Evolutionary conservation across 2,888 invertebrate genomes (phyloP).

Genomic region (Pilophorus perplexus): DNA sequence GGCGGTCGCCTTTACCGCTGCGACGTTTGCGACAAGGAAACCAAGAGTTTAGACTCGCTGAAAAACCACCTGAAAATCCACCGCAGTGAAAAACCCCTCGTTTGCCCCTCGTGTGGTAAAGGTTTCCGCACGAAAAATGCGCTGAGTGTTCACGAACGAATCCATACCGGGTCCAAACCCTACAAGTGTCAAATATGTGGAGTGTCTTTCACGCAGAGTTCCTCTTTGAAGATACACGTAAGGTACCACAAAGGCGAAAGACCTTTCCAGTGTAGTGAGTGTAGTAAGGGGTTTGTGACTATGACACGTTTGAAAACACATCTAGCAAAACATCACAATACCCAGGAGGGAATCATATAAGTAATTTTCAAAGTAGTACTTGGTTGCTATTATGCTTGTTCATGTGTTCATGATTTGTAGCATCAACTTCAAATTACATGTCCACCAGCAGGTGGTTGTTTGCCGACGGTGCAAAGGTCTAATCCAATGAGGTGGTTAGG

Average conservation of each 20-base stretch:
- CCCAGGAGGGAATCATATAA: too few species aligned
- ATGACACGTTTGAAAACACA: constrained; percentile 55
- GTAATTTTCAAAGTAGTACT: too few species aligned
- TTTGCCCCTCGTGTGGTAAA: constrained; percentile 56
- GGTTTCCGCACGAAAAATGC: constrained; percentile 55
- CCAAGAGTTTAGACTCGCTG: constrained; percentile 58
- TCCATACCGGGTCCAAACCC: constrained; percentile 57
- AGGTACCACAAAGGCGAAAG: constrained; percentile 56
- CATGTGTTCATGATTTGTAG: too few species aligned
- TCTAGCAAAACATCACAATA: constrained; percentile 39
- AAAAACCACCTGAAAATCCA: constrained; percentile 58
- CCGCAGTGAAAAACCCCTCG: constrained; percentile 59
- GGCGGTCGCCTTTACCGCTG: constrained; percentile 57
- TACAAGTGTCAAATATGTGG: constrained; percentile 56
- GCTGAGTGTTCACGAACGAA: constrained; percentile 54
- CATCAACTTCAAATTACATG: too few species aligned
- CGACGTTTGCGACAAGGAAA: constrained; percentile 60
- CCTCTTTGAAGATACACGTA: constrained; percentile 57
- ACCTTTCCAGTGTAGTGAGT: constrained; percentile 55
- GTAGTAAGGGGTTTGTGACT: constrained; percentile 55
- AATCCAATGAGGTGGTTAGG: too few species aligned
- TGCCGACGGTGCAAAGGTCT: too few species aligned
- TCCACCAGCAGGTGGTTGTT: too few species aligned
- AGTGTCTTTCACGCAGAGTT: constrained; percentile 57
- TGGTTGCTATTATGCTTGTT: too few species aligned